A percentile compares a stretch with the other conserved stretches of the same genome.
phyloP scores from a whole-genome alignment of 2,888 invertebrate genomes.

The Dioctria linearis region DNA sequence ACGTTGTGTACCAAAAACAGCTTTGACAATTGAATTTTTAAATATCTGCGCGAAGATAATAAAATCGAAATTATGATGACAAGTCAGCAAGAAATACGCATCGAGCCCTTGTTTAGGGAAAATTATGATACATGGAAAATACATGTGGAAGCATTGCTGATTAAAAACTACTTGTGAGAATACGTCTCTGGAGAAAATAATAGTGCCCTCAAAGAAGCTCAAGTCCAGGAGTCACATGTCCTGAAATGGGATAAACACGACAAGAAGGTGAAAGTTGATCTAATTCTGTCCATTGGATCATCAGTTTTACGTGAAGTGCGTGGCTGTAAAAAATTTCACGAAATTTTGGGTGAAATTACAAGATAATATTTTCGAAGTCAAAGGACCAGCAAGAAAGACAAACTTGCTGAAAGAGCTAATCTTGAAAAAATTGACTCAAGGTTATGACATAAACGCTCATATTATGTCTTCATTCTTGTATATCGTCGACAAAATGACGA shows the following conservation, averaged over 20 bases:
- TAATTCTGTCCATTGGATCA: neutral
- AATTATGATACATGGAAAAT: conserved; percentile 19
- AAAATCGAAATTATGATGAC: neutral
- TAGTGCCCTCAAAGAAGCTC: no score
- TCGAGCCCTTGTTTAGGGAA: neutral
- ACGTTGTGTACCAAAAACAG: no score
- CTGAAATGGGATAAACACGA: neutral
- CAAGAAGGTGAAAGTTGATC: neutral
- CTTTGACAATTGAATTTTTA: no score
- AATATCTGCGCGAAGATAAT: neutral
- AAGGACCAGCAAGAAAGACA: neutral
- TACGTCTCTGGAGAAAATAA: neutral
- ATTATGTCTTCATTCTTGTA: neutral
- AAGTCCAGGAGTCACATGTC: no score
- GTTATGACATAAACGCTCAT: neutral
- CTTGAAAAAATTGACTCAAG: neutral
- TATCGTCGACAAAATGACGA: neutral
- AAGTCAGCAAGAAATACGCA: no score
- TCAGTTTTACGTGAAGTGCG: neutral
- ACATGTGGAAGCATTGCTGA: neutral
- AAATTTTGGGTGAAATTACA: neutral
- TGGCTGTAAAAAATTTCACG: neutral
- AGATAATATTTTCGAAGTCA: neutral
- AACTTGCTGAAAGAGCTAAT: neutral
- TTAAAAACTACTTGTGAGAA: neutral